Evolutionary conservation across 2,113 vertebrate species (phyloP).

Genomic region (Dromaius novaehollandiae): DNA sequence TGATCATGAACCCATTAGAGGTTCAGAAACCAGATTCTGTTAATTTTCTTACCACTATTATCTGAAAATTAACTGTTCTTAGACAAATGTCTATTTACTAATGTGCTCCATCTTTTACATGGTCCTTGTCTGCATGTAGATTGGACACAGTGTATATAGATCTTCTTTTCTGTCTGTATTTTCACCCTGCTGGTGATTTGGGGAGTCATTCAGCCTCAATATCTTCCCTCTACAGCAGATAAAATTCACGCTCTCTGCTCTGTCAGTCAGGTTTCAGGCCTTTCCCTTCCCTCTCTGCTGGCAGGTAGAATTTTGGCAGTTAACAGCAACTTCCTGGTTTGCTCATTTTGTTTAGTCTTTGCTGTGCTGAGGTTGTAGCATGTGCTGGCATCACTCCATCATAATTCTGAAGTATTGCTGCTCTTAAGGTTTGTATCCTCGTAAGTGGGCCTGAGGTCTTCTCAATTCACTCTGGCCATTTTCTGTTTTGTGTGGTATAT

Average conservation of each 20-base stretch:
- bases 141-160: neutral
- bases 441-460: neutral
- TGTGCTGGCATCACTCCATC: neutral
- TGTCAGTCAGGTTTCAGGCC: neutral
- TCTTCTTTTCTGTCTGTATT: neutral
- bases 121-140: neutral
- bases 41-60: neutral
- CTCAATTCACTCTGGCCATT: neutral
- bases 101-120: neutral
- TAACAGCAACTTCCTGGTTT: neutral
- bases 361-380: neutral
- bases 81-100: neutral
- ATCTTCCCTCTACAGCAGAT: neutral
- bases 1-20: neutral
- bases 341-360: neutral
- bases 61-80: neutral
- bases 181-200: neutral
- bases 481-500: neutral
- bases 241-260: neutral
- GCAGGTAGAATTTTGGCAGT: neutral
- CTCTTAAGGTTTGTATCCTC: neutral
- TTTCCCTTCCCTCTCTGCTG: neutral
- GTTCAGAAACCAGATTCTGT: neutral
- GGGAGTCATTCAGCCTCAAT: neutral
- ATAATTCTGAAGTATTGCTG: neutral